Evolutionary conservation across 2,797 vertebrate species (phyloP).

Genomic region (Sylvilagus floridanus): DNA sequence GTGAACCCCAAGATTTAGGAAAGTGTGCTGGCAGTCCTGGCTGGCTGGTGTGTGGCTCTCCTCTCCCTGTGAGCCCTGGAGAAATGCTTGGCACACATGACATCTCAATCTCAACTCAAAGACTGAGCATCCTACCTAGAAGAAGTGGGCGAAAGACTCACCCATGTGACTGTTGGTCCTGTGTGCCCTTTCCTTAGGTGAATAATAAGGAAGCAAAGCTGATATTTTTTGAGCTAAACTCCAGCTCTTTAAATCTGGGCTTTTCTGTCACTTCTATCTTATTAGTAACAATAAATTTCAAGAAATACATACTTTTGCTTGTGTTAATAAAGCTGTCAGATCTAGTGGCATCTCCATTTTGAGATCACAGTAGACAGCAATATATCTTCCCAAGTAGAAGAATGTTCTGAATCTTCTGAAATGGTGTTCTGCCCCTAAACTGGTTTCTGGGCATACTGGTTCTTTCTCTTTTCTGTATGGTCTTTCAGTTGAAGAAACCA

Average conservation of each 20-base stretch:
- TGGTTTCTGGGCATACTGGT: slow-evolving; percentile 32
- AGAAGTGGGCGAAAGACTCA: background rate
- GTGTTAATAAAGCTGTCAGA: background rate
- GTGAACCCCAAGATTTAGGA: background rate
- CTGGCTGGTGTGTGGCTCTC: background rate
- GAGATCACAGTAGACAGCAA: background rate
- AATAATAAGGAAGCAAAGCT: background rate
- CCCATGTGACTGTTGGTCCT: background rate
- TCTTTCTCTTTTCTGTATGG: slow-evolving; percentile 88
- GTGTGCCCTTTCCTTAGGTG: background rate
- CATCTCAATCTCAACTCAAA: slow-evolving; percentile 17
- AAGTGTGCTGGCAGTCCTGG: background rate
- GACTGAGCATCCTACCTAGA: slow-evolving; percentile 6
- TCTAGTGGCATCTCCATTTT: background rate
- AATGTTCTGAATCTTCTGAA: background rate
- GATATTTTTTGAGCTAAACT: background rate
- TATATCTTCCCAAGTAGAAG: background rate
- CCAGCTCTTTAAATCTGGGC: slow-evolving; percentile 36
- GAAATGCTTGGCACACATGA: background rate
- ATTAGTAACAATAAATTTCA: slow-evolving; percentile 47
- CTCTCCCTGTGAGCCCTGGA: background rate
- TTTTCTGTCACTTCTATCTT: background rate
- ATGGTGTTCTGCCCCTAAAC: background rate
- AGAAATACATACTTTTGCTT: slow-evolving; percentile 26
- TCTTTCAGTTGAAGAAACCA: slow-evolving; percentile 94